phyloP scores from a whole-genome alignment of 2,797 vertebrate genomes.

The Petrocephalus sullivani region DNA sequence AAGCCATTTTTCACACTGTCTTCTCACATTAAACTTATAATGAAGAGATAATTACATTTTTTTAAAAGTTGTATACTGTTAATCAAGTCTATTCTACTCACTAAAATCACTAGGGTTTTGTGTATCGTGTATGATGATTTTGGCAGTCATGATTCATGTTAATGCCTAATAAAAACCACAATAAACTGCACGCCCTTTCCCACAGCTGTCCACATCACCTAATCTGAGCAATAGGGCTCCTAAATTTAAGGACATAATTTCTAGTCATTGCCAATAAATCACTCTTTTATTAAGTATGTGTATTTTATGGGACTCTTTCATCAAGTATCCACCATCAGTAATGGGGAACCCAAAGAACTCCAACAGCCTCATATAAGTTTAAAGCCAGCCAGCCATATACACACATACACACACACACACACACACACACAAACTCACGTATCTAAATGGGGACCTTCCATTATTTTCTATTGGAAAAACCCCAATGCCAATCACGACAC shows the following conservation, averaged over 20 bases:
- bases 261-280: not conserved
- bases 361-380: not conserved
- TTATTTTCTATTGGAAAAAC: no score
- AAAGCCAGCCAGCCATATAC: not conserved
- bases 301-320: not conserved
- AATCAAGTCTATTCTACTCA: not conserved
- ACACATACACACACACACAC: no score
- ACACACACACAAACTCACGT: no score
- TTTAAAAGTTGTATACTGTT: not conserved
- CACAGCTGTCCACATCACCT: not conserved
- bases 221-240: not conserved
- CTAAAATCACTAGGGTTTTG: not conserved
- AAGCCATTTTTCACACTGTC: not conserved
- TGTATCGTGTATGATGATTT: not conserved
- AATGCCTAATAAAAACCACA: slow-evolving; percentile 4
- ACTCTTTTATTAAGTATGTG: not conserved
- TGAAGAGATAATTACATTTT: not conserved
- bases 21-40: not conserved
- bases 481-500: no score
- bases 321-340: not conserved
- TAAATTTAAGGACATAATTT: slow-evolving; percentile 7
- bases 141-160: not conserved
- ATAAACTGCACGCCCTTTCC: not conserved
- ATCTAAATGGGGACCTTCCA: no score
- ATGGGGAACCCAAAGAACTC: not conserved